Conservation (phyloP, 1,140 invertebrate genomes). For the Cardiocondyla obscurior region DNA sequence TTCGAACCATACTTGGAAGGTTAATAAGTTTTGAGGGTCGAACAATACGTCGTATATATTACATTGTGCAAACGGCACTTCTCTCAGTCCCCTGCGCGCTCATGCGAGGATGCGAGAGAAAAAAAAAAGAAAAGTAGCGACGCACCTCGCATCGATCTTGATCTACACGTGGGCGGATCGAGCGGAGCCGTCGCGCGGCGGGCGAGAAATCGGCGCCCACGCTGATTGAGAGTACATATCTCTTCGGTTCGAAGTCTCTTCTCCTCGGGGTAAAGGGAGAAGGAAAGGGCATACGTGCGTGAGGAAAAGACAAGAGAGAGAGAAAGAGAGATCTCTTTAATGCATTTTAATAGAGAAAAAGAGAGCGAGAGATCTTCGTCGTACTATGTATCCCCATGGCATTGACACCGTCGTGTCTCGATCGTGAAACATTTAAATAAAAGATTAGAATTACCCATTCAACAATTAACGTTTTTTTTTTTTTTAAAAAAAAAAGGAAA, state of each 20-base stretch:
- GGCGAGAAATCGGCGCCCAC: conserved; percentile 70
- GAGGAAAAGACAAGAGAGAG: conserved; percentile 3
- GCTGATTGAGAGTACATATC: conserved; percentile 76
- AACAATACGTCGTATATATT: neutral
- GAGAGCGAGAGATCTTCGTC: neutral
- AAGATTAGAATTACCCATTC: conserved; percentile 51
- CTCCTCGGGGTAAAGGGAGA: conserved; percentile 13
- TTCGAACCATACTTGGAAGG: neutral
- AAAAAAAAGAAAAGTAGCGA: neutral
- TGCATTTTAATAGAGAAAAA: conserved; percentile 5
- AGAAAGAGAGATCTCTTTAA: conserved; percentile 1
- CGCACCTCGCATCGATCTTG: conserved; percentile 55
- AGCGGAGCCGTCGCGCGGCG: conserved; percentile 51
- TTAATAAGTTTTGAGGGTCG: neutral
- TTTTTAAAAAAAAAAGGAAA: no score
- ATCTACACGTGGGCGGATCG: conserved; percentile 68
- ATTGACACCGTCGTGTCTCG: conserved; percentile 64
- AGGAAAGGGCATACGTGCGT: conserved; percentile 16
- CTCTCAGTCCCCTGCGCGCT: neutral
- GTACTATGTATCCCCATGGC: conserved; percentile 37
- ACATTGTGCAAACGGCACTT: neutral
- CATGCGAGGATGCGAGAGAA: neutral
- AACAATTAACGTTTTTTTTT: neutral
- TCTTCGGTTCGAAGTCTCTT: conserved; percentile 61
- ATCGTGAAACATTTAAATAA: neutral